A percentile compares a stretch with the other conserved stretches of the same genome.
Conservation (phyloP, 2,113 vertebrate genomes). For the Dasyornis broadbenti region DNA sequence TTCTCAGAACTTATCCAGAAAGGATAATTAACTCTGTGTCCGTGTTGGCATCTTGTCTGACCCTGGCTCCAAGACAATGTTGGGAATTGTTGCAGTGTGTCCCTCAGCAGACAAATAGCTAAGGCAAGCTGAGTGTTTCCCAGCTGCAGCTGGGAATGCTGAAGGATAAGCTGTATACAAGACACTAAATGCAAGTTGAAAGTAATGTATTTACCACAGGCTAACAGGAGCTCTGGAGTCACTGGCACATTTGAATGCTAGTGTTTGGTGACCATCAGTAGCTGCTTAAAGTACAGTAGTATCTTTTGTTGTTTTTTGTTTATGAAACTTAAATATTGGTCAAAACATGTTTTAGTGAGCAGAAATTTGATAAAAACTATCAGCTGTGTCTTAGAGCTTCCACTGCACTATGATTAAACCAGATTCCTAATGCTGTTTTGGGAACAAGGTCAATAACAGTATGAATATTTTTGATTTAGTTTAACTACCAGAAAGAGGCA, state of each 20-base stretch:
- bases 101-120: background rate
- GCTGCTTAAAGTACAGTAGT: background rate
- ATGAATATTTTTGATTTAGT: background rate
- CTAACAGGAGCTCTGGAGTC: background rate
- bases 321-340: background rate
- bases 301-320: background rate
- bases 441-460: background rate
- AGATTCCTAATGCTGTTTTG: background rate
- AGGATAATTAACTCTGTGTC: background rate
- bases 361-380: background rate
- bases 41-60: background rate
- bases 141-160: background rate
- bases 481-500: background rate
- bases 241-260: background rate
- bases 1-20: background rate
- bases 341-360: background rate
- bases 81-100: background rate
- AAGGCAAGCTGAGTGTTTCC: background rate
- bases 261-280: background rate
- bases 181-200: background rate
- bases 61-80: background rate
- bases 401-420: background rate
- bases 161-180: background rate
- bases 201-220: background rate
- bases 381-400: background rate